Evolutionary conservation across 2,113 vertebrate species (phyloP), one percentile per base, ranked within the genome.

Genomic region (Bubo bubo): DNA sequence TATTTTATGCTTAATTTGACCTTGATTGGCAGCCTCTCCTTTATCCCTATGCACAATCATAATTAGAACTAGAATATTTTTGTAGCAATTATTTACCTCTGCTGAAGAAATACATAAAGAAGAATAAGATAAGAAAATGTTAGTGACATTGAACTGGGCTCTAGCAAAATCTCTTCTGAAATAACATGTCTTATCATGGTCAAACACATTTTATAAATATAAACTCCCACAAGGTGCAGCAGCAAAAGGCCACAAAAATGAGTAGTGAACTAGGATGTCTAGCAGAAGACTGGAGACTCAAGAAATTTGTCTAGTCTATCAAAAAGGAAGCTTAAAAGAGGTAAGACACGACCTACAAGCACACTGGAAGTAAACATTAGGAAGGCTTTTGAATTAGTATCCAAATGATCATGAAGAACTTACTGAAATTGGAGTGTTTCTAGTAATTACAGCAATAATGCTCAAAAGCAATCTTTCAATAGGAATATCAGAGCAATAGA

Each of bases 191-290:
- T 76, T 30, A n/a, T n/a, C 34, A 32, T 18, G 3, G 32, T 13
- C 32, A 74, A 81, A 73, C 20, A 64, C 5, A 52, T 62, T 72
- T 81, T 66, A 14, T 21, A 81, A 88, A 23, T 49, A 45, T 8
- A 43, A 72, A 81, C 8, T 77, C 37, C 39, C 35, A 52, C 15
- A 71, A 43, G 14, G 12, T 39, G 14, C 71, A 82, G 74, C 56
- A 88, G 47, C 12, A 6, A 79, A 88, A 85, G 8, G 52, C 16
- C 34, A 66, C 35, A 74, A 35, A 62, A 73, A 28, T 14, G 6
- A 64, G 11, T 3, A n/a, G 1, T 30, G 5, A 17, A 84, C 28
- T 55, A 22, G 14, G 17, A 37, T 0, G 0, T 24, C 23, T 56
- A 47, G 59, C 47, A 20, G 43, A 95, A 76, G 56, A 87, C 10